A percentile compares a stretch with the other conserved stretches of the same genome.
Evolutionary conservation across 37 sponge, comb jelly and placozoan genomes (phyloP).

Genomic region (Eunapius fragilis): DNA sequence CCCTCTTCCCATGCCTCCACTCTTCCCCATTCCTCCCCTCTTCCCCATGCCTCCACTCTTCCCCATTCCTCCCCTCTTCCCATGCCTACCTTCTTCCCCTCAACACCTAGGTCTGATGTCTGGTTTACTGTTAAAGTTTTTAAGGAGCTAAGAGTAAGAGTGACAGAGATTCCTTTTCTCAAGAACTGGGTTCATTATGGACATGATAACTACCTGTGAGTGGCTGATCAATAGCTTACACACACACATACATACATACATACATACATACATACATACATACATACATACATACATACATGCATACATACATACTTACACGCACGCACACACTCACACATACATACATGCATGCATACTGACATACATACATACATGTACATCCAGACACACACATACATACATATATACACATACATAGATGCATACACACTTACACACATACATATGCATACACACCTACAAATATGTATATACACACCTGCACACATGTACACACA

Average conservation of each 20-base stretch:
- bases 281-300: too few relatives aligned
- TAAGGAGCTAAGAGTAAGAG: slow-evolving; percentile 48
- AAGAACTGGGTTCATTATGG: slow-evolving; percentile 59
- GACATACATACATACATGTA: too few relatives aligned
- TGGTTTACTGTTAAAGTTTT: slow-evolving; percentile 57
- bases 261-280: too few relatives aligned
- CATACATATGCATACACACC: slow-evolving; percentile 12
- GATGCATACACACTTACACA: neutral
- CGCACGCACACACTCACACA: too few relatives aligned
- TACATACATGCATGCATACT: too few relatives aligned
- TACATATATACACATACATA: neutral
- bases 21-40: neutral
- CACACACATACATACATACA: too few relatives aligned
- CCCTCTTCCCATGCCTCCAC: neutral
- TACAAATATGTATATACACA: slow-evolving; percentile 24
- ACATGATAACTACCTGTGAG: slow-evolving; percentile 53
- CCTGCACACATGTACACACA: neutral
- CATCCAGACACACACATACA: too few relatives aligned
- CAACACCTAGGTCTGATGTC: slow-evolving; percentile 40
- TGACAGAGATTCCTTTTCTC: slow-evolving; percentile 59
- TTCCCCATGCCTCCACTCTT: neutral
- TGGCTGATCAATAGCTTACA: neutral
- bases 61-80: neutral
- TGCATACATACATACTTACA: too few relatives aligned
- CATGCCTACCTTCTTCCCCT: neutral